Conservation (phyloP, 2,797 vertebrate genomes). For the Crocodylus rhombifer region DNA sequence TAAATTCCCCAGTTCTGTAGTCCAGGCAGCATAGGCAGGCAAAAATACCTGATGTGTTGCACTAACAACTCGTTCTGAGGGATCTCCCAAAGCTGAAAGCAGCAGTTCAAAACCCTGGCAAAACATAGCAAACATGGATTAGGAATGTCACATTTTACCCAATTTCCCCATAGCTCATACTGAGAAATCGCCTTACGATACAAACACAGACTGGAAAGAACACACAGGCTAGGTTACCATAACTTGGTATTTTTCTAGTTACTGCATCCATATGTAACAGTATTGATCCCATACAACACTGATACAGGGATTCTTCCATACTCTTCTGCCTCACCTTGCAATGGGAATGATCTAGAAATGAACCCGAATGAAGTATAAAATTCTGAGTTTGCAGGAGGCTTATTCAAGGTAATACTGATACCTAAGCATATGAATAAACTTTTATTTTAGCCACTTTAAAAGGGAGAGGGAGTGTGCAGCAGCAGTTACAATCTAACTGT, state of each 20-base stretch:
- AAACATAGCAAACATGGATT: neutral
- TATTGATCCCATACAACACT: neutral
- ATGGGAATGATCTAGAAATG: neutral
- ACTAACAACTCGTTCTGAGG: constrained; percentile 95
- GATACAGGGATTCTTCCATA: neutral
- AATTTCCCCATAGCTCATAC: neutral
- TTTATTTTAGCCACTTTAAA: too few relatives aligned
- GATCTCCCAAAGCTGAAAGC: constrained; percentile 93
- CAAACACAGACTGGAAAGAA: neutral
- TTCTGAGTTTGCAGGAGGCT: neutral
- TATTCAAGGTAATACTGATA: neutral
- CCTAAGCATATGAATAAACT: fast-evolving
- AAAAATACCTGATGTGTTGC: constrained; percentile 98
- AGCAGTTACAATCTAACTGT: too few relatives aligned
- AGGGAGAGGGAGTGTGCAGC: too few relatives aligned
- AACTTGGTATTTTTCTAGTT: neutral
- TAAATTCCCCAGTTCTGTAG: constrained; percentile 93
- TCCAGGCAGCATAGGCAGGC: constrained; percentile 98
- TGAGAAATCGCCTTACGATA: neutral
- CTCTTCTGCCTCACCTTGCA: neutral
- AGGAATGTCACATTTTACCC: neutral
- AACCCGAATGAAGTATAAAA: neutral
- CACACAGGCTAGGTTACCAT: neutral
- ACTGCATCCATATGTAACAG: too few relatives aligned
- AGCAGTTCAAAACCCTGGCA: constrained; percentile 95